Conservation (phyloP, 2,113 vertebrate species). For the Litocranius walleri region DNA sequence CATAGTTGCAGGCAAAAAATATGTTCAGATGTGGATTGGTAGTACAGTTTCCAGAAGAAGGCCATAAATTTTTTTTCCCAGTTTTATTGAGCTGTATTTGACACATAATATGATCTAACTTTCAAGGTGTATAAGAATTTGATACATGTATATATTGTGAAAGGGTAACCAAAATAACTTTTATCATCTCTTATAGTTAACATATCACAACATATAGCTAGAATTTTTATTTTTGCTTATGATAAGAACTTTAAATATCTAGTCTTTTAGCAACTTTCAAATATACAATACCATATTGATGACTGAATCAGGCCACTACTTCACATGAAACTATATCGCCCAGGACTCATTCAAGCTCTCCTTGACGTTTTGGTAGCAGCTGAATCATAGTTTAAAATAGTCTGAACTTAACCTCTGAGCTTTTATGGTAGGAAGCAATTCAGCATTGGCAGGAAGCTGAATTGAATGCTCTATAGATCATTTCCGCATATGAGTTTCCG, state of each 20-base stretch:
- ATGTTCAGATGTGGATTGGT: background rate
- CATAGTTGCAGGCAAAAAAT: background rate
- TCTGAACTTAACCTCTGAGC: constrained; percentile 9
- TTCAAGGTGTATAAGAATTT: background rate
- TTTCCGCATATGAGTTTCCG: constrained; percentile 50
- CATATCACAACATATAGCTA: background rate
- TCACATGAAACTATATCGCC: background rate
- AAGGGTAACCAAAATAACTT: background rate
- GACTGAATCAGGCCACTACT: background rate
- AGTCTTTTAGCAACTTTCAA: background rate
- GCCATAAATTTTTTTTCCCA: background rate
- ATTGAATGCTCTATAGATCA: constrained; percentile 54
- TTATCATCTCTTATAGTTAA: background rate
- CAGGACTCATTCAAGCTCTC: background rate
- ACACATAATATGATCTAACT: background rate
- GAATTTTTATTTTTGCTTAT: background rate
- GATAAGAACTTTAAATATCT: background rate
- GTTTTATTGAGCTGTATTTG: background rate
- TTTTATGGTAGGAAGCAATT: constrained; percentile 59
- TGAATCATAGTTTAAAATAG: constrained; percentile 54
- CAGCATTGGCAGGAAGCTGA: constrained; percentile 40
- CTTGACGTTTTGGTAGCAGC: background rate
- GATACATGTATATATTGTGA: background rate
- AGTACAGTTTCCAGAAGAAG: background rate
- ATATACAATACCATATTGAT: background rate